A percentile compares a stretch with the other conserved stretches of the same genome.
phyloP scores from a whole-genome alignment of 2,113 vertebrate genomes.

The Calcarius ornatus region DNA sequence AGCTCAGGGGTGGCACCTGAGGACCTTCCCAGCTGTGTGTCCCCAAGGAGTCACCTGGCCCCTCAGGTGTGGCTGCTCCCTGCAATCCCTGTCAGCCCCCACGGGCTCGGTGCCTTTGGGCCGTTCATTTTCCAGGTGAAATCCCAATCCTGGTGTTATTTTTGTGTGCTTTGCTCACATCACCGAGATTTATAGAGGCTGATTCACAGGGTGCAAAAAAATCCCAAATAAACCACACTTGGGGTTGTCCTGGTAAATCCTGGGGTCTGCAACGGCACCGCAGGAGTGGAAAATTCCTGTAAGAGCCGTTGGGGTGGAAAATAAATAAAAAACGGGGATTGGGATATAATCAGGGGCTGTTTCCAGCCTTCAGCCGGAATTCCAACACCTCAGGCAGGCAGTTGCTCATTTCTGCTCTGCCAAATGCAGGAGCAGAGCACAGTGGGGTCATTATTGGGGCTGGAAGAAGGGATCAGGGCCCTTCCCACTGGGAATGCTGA shows the following conservation, averaged over 20 bases:
- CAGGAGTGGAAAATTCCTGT: background rate
- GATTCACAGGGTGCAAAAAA: background rate
- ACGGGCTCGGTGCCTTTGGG: fast-evolving
- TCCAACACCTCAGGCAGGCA: conserved; percentile 8
- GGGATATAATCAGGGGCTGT: conserved; percentile 1
- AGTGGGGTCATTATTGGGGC: background rate
- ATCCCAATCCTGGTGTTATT: background rate
- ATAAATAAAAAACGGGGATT: background rate
- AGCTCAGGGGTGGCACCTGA: background rate
- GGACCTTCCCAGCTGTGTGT: background rate
- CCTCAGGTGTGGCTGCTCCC: background rate
- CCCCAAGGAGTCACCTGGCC: background rate
- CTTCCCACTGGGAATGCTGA: background rate
- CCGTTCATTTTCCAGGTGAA: background rate
- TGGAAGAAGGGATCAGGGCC: fast-evolving
- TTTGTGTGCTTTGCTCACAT: background rate
- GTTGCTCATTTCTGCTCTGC: background rate
- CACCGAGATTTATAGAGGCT: background rate
- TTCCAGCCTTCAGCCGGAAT: background rate
- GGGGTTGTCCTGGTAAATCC: background rate
- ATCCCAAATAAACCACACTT: background rate
- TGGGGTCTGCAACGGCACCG: fast-evolving
- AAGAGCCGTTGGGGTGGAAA: fast-evolving
- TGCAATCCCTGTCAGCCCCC: background rate
- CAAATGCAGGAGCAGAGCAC: fast-evolving